Base-by-base conservation (phyloP, 2,797 vertebrate genomes). In the Graptemys geographica region DNA sequence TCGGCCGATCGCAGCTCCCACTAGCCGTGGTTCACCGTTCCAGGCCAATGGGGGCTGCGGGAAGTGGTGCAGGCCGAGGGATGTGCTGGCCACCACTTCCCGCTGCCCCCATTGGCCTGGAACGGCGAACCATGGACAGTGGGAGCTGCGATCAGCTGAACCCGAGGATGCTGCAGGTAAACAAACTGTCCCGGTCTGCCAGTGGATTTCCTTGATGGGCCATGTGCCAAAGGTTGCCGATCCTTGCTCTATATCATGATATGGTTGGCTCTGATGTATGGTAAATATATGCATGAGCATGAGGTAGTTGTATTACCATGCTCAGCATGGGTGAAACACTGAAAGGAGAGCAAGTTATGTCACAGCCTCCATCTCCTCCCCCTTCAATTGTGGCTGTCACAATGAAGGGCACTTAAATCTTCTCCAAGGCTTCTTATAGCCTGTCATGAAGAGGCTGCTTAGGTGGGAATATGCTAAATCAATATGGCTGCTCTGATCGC, bases 261-360 rank as follows among this genome's bases (percentile, higher is more conserved):
- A 9, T 25, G 59, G 1, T 28, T 88, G 31, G 37, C 18, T 92
- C 91, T 87, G 65, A 72, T 92, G 18, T 3, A 4, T n/a, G 6
- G 12, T 1, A 27, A 83, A 3, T 8, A 5, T 12, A 37, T 41
- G 81, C 3, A n/a, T 1, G 3, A 65, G 3, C 8, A 8, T 78
- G 74, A 28, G 80, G 8, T 25, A 76, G 93, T 90, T 91, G 88
- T 37, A 55, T 31, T 90, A 90, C 21, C 37, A 79, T 18, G 6
- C 18, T 80, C 78, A 51, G 47, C 78, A 5, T 88, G 21, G 16
- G 51, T 21, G 41, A 76, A 44, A 76, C 25, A 47, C 44, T 47
- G 13, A 44, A 44, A 28, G 27, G 83, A 27, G 1, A 92, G 2
- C 18, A 11, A 62, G 25, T 86, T 53, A 37, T 37, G 3, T 41